phyloP scores from a whole-genome alignment of 2,797 vertebrate genomes.

The Tenualosa thibaudeaui region DNA sequence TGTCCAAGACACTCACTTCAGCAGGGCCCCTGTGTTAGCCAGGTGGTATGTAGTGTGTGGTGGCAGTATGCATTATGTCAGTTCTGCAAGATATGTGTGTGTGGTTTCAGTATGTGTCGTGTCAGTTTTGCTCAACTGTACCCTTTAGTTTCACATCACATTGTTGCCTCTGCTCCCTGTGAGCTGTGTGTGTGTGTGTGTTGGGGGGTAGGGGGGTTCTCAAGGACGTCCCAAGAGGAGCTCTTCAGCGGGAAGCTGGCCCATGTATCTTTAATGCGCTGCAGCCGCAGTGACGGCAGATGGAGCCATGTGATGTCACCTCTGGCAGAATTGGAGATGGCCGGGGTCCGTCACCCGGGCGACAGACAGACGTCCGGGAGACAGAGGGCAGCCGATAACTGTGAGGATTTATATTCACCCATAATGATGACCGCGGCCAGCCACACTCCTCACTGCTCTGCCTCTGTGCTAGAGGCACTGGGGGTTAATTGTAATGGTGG shows the following conservation, averaged over 20 bases:
- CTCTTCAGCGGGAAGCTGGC: constrained; percentile 53
- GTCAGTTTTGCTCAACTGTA: not conserved
- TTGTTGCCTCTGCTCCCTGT: too few relatives aligned
- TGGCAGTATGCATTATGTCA: too few relatives aligned
- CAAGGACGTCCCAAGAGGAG: constrained; percentile 67
- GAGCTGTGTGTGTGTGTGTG: constrained; percentile 38
- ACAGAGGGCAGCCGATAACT: constrained; percentile 56
- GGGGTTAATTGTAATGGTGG: constrained; percentile 83
- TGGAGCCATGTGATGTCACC: constrained; percentile 60
- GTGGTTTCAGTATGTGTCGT: not conserved
- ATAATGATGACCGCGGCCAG: constrained; percentile 80
- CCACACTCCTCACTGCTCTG: constrained; percentile 77
- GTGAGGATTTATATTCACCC: constrained; percentile 78
- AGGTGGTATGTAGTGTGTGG: not conserved
- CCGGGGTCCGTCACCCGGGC: constrained; percentile 62
- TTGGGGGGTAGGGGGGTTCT: constrained; percentile 26
- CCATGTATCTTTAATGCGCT: constrained; percentile 67
- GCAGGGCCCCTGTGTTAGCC: constrained; percentile 28
- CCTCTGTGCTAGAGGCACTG: constrained; percentile 73
- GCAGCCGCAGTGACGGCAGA: constrained; percentile 52
- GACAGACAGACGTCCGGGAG: constrained; percentile 65
- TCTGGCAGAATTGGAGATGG: constrained; percentile 56
- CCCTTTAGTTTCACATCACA: too few relatives aligned
- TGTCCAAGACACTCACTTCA: constrained; percentile 26
- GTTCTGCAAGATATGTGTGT: not conserved